Evolutionary conservation across 2,888 invertebrate species (phyloP).

Genomic region (Hirtodrosophila histrioides): DNA sequence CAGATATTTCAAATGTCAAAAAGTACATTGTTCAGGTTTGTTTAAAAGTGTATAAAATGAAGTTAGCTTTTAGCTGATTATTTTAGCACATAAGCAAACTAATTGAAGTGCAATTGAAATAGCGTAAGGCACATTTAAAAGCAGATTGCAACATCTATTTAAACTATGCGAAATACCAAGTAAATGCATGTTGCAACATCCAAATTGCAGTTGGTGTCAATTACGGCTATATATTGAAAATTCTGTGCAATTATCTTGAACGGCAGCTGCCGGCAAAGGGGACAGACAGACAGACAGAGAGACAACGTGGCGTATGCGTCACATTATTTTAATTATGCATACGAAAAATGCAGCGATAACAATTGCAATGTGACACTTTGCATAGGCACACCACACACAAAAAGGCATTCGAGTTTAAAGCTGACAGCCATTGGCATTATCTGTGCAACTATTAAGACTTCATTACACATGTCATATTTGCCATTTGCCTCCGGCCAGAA

Average conservation of each 20-base stretch:
- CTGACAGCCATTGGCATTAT: conserved; percentile 66
- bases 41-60: neutral
- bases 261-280: conserved; percentile 25
- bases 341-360: conserved; percentile 41
- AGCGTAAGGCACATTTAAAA: conserved; percentile 15
- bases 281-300: no score
- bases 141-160: conserved; percentile 37
- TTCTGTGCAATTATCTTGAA: conserved; percentile 56
- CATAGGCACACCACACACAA: conserved; percentile 9
- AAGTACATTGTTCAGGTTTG: neutral
- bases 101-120: conserved; percentile 32
- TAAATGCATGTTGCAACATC: conserved; percentile 39
- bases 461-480: conserved; percentile 81
- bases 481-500: conserved; percentile 39
- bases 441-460: conserved; percentile 76
- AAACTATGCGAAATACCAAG: conserved; percentile 15
- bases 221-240: conserved; percentile 8
- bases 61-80: neutral
- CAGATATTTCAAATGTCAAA: no score
- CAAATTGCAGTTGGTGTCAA: conserved; percentile 31
- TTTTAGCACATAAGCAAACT: neutral
- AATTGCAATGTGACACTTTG: conserved; percentile 58
- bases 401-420: conserved; percentile 33
- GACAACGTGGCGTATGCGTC: conserved; percentile 72
- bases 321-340: conserved; percentile 75